Evolutionary conservation across 1,140 invertebrate species (phyloP).

Genomic region (Drosophila fuyamai): DNA sequence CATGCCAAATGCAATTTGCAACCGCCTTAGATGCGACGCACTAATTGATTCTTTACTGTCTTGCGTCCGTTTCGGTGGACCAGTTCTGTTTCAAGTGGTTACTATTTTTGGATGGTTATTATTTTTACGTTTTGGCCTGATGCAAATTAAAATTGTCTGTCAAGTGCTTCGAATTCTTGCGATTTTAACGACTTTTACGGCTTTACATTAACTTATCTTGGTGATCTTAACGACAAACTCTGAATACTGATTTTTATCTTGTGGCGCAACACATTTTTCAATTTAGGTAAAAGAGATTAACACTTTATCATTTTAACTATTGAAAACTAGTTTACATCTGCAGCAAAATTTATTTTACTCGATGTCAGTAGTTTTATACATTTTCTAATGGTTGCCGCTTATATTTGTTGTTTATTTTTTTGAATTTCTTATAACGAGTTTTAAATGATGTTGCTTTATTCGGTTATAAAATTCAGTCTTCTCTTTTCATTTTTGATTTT

Average conservation of each 20-base stretch:
- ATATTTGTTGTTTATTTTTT: not conserved
- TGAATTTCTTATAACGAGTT: not conserved
- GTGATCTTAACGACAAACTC: not conserved
- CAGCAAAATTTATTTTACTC: conserved; percentile 3
- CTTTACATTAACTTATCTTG: conserved; percentile 21
- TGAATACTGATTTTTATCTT: conserved; percentile 18
- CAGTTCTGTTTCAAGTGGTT: conserved; percentile 22
- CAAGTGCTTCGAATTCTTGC: conserved; percentile 7
- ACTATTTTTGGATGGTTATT: conserved; percentile 32
- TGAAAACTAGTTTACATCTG: conserved; percentile 28
- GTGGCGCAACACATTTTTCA: conserved; percentile 9
- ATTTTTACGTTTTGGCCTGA: conserved; percentile 23
- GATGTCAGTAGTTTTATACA: not conserved
- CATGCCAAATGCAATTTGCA: conserved; percentile 60
- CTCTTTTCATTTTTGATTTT: conserved; percentile 10
- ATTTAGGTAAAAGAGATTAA: not conserved
- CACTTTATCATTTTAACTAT: conserved; percentile 16
- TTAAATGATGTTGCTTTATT: not conserved
- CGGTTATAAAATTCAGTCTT: conserved; percentile 1
- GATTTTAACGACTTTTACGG: conserved; percentile 7
- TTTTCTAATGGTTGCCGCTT: not conserved
- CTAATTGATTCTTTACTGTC: conserved; percentile 78
- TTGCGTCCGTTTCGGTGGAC: conserved; percentile 35
- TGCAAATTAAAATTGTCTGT: conserved; percentile 28
- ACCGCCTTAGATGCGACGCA: conserved; percentile 56